These are phyloP conservation scores for Illadopsis cleaveri DNA, from an alignment of 2,113 vertebrate species.

Conservation along the genomic window DNA sequence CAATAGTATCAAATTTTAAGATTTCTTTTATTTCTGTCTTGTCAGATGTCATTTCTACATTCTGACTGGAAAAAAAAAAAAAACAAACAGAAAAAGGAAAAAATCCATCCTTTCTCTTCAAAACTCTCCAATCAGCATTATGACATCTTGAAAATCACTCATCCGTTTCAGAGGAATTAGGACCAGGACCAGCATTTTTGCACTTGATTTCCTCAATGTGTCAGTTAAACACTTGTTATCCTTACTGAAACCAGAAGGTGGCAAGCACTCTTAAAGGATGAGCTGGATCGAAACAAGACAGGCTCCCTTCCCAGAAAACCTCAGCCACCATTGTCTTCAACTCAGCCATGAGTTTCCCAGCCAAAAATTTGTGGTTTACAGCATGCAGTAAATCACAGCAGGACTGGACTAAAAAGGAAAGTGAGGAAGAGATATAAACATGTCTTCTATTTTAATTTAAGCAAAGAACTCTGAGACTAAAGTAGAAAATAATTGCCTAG, in stretches of 20 bases:
- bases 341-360: not conserved
- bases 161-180: not conserved
- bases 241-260: slow-evolving; percentile 56
- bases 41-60: not conserved
- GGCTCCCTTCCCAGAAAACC: not conserved
- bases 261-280: slow-evolving; percentile 65
- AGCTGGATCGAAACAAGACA: not conserved
- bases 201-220: not conserved
- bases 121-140: not conserved
- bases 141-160: not conserved
- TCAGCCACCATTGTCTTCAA: not conserved
- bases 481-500: not conserved
- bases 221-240: not conserved
- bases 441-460: not conserved
- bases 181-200: not conserved
- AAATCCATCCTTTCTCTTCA: not conserved
- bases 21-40: not conserved
- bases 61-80: not conserved
- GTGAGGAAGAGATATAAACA: not conserved
- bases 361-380: not conserved
- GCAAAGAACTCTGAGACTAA: not conserved
- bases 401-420: not conserved
- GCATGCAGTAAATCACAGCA: not conserved
- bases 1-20: not conserved
- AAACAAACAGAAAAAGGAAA: not conserved